Conservation (phyloP, 2,797 vertebrate genomes). For the Picus viridis region DNA sequence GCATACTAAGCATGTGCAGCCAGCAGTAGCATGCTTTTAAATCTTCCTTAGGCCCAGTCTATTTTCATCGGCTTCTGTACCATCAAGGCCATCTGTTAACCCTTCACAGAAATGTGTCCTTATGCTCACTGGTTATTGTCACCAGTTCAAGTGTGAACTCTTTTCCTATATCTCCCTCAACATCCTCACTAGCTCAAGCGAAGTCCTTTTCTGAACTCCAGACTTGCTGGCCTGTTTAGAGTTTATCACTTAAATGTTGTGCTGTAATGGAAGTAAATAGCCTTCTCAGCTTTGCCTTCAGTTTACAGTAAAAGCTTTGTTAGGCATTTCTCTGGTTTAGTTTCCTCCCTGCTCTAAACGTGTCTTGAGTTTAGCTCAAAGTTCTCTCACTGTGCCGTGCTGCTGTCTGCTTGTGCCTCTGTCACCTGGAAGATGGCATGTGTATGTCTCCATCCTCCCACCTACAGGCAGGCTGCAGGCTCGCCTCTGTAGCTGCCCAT, state of each 20-base stretch:
- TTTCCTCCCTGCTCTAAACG: neutral
- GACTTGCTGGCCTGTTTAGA: neutral
- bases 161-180: neutral
- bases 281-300: neutral
- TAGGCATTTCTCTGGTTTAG: neutral
- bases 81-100: neutral
- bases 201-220: neutral
- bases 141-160: neutral
- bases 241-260: neutral
- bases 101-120: neutral
- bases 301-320: neutral
- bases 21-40: neutral
- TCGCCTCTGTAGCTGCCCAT: neutral
- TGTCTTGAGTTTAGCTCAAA: neutral
- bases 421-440: accelerated
- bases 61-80: neutral
- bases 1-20: neutral
- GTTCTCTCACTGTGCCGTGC: neutral
- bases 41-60: neutral
- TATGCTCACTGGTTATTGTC: accelerated
- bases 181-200: neutral
- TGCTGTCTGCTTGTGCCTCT: neutral
- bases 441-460: neutral
- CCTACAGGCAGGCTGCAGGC: neutral
- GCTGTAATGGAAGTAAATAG: neutral